Conservation (phyloP, 1,140 invertebrate species). For the Schlechtendalia chinensis region DNA sequence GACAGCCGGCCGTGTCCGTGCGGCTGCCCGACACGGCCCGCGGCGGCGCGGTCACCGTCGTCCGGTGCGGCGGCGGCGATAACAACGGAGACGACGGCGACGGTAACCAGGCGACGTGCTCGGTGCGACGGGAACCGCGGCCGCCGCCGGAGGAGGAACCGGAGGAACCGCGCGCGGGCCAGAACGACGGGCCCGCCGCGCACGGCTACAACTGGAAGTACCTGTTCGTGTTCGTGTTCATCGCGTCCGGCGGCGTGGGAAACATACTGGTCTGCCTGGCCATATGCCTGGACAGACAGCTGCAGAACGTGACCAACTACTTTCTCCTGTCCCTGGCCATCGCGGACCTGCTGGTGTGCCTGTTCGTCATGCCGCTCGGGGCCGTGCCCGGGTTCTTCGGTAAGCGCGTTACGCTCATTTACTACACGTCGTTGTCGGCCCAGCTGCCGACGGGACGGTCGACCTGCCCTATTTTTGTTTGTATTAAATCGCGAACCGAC, state of each 20-base stretch:
- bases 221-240: constrained; percentile 75
- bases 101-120: constrained; percentile 11
- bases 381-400: constrained; percentile 81
- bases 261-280: constrained; percentile 91
- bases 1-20: constrained; percentile 28
- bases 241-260: constrained; percentile 81
- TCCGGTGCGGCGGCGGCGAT: constrained; percentile 3
- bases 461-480: no score
- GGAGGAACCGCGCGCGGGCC: constrained; percentile 32
- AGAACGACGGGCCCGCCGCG: constrained; percentile 52
- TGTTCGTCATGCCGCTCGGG: constrained; percentile 88
- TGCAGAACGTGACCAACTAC: constrained; percentile 93
- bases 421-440: no score
- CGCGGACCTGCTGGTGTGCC: constrained; percentile 86
- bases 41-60: constrained; percentile 13
- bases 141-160: background rate
- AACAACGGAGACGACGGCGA: background rate
- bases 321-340: constrained; percentile 90
- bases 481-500: no score
- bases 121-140: background rate
- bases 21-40: background rate
- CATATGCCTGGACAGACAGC: constrained; percentile 75
- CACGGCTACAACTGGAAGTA: constrained; percentile 71
- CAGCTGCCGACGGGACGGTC: no score
- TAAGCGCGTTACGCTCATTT: no score